Base-by-base conservation (phyloP, 2,888 invertebrate species). In the Xylocampa areola region DNA sequence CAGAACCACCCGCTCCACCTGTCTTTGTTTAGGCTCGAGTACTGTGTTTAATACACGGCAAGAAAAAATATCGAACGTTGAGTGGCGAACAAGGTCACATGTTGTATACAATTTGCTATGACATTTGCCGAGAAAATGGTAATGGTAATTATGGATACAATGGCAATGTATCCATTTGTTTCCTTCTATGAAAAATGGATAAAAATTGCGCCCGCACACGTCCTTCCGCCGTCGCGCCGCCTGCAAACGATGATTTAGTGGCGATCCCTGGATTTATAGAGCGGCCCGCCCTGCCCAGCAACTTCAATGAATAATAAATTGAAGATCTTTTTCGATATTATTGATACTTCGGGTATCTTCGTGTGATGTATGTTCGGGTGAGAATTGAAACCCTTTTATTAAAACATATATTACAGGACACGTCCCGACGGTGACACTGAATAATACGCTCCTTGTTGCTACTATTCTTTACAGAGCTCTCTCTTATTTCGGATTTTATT, bases 311-410 rank as follows among this genome's bases (percentile, higher is more conserved):
- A 91, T 90, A 91, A 92, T 90, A 92, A 91, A 92, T 91, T 86
- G 88, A 86, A 90, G 88, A 88, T 91, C 89, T 90, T 90, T 88
- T 85, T 81, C 85, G 87, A 87, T 91, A 90, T 90, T 90, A 91
- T 90, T 90, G 92, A 91, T 90, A 92, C 89, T 88, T 85, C 78
- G 90, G 89, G 87, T 85, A 86, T 88, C 84, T 84, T 76, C 80
- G 71, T 70, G 86, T 91, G 91, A 92, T 90, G 84, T 90, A 92
- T 88, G 90, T 86, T 85, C 85, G 86, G 88, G 87, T 84, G 88
- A 84, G 89, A 90, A 88, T 90, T 90, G 91, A 89, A 91, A 91
- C 90, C 91, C 91, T 93, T 93, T 93, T 93, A 93, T 94, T 93
- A 93, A 93, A 92, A 90, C 93, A 93, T 93, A 93, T 92, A 93